These are phyloP conservation scores for Apogon hyalosoma DNA, from an alignment of 2,797 vertebrate species.

Conservation along the genomic window DNA sequence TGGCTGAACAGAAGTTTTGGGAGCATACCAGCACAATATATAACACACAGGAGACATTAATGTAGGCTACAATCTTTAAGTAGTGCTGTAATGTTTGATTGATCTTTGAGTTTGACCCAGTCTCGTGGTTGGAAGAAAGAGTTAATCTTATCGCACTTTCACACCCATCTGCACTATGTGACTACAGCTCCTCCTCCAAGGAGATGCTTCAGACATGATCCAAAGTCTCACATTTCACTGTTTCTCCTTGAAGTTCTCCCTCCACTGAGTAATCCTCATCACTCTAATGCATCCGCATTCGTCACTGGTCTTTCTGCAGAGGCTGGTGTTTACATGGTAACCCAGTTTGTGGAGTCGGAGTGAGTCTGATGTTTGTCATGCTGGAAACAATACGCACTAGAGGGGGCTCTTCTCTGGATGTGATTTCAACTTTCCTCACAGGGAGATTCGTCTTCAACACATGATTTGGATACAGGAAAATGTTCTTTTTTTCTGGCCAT, in stretches of 20 bases:
- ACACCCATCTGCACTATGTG: constrained; percentile 45
- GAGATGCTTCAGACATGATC: constrained; percentile 52
- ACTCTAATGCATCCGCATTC: constrained; percentile 51
- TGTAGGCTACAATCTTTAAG: neutral
- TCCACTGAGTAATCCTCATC: constrained; percentile 37
- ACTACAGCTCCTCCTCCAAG: constrained; percentile 51
- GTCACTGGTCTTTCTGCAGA: constrained; percentile 23
- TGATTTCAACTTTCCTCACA: constrained; percentile 12
- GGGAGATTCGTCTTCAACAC: constrained; percentile 45
- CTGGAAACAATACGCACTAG: constrained; percentile 42
- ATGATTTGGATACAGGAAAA: constrained; percentile 31
- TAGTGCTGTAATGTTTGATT: no score
- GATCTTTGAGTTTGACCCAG: no score
- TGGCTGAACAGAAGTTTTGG: neutral
- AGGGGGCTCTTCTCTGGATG: constrained; percentile 59
- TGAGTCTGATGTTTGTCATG: constrained; percentile 8
- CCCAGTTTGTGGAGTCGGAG: constrained; percentile 23
- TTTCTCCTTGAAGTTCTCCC: constrained; percentile 22
- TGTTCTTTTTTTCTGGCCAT: constrained; percentile 26
- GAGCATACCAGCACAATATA: neutral
- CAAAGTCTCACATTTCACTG: constrained; percentile 62
- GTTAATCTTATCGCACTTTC: constrained; percentile 39
- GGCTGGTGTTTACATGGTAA: constrained; percentile 56
- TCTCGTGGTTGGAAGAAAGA: constrained; percentile 30
- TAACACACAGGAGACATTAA: neutral